Base-by-base conservation (phyloP, 2,113 vertebrate genomes). In the Engraulis encrasicolus region DNA sequence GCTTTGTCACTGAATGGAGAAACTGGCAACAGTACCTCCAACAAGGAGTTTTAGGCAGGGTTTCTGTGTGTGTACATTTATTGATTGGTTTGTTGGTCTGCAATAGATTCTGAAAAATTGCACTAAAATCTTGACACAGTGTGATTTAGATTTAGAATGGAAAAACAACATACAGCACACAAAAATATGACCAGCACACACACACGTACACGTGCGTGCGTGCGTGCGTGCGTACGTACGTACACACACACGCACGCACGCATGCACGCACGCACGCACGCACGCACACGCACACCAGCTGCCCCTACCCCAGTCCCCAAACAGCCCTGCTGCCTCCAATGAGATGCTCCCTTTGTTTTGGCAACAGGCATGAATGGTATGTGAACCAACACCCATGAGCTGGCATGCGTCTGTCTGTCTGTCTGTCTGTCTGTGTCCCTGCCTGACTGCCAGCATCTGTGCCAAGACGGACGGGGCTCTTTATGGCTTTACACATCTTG, bases 301-400 rank as follows among this genome's bases (percentile, higher is more conserved):
- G 66, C 31, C 11, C 66, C 23, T 34, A 15, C 66, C n/a, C n/a
- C 20, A n/a, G 52, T 27, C 27, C 11, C 31, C 31, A 31, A n/a
- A 7, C 66, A 34, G 27, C 40, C n/a, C n/a, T n/a, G 40, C 40
- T 45, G 40, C 4, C 40, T 45, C 40, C 40, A 5, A 34, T 34
- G 31, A 74, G 66, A 74, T 74, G 66, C 66, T 74, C 66, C 31
- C 27, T 74, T 74, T 74, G 66, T 74, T 12, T 74, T 74, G 11
- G 27, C 15, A 74, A 18, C 66, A 74, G 23, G 31, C 58, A 74
- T 74, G 66, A 12, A 74, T 74, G 66, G 66, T 74, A 74, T 74
- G 31, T 34, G 14, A 74, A 34, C 61, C 61, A 12, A 74, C 66
- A 74, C 66, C 66, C 66, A 74, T 74, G 31, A 31, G n/a, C n/a